These are phyloP conservation scores for Copidosoma aretas DNA, from an alignment of 2,888 invertebrate species.

Conservation along the genomic window DNA sequence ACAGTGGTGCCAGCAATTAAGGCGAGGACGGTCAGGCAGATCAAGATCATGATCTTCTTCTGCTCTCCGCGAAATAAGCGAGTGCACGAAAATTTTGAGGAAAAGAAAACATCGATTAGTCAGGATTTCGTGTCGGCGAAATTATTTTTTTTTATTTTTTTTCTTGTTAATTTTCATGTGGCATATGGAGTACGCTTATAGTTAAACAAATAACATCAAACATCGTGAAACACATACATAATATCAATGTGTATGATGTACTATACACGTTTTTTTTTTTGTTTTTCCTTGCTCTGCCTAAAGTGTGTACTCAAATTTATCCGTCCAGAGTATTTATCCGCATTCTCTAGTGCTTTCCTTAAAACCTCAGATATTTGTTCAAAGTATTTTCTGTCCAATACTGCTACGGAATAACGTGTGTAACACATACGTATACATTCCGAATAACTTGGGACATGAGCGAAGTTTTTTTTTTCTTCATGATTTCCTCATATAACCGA, in stretches of 20 bases:
- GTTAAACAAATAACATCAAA: not conserved
- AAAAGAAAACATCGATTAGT: conserved; percentile 17
- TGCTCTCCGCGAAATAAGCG: conserved; percentile 65
- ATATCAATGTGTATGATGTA: conserved; percentile 12
- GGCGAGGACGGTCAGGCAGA: conserved; percentile 83
- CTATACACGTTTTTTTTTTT: not conserved
- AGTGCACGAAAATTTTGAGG: conserved; percentile 29
- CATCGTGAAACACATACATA: conserved; percentile 21
- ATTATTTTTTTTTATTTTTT: not conserved
- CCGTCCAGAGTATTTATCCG: not conserved
- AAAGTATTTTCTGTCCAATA: conserved; percentile 39
- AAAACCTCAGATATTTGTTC: conserved; percentile 3
- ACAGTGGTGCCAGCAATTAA: conserved; percentile 74
- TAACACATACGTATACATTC: conserved; percentile 10
- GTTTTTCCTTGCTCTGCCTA: conserved; percentile 26
- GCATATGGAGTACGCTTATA: not conserved
- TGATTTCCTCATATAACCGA: not conserved
- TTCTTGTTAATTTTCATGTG: not conserved
- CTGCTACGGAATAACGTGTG: conserved; percentile 30
- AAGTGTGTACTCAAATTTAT: conserved; percentile 2
- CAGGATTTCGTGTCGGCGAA: not conserved
- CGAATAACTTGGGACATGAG: conserved; percentile 21
- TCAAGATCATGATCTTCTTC: conserved; percentile 94
- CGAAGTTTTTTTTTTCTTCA: not conserved
- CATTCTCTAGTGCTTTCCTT: conserved; percentile 2